Conservation (phyloP, 2,797 vertebrate species). For the Liasis olivaceus region DNA sequence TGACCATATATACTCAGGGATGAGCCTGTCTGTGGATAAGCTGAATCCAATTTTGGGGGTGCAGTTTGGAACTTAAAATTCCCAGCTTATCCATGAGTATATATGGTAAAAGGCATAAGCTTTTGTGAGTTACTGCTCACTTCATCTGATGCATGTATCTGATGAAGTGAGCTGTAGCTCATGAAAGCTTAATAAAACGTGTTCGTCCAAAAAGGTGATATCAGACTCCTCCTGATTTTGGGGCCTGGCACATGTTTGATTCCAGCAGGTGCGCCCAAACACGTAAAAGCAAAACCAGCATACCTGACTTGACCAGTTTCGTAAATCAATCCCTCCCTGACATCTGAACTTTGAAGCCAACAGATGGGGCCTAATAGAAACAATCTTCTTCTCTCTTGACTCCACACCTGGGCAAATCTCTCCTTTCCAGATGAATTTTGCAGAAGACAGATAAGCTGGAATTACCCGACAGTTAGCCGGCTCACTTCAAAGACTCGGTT, state of each 20-base stretch:
- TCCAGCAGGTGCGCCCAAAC: not conserved
- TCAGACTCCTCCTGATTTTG: not conserved
- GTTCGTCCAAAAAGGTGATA: not conserved
- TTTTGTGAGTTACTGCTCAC: not conserved
- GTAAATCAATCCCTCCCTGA: slow-evolving; percentile 28
- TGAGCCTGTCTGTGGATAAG: not conserved
- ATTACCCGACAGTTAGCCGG: slow-evolving; percentile 69
- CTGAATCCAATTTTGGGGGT: not conserved
- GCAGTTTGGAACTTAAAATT: not conserved
- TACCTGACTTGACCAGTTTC: not conserved
- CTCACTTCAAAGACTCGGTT: slow-evolving; percentile 74
- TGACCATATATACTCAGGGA: too few species aligned
- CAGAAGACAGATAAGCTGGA: slow-evolving; percentile 66
- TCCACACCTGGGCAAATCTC: slow-evolving; percentile 72
- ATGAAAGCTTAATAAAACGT: not conserved
- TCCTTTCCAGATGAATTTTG: slow-evolving; percentile 66
- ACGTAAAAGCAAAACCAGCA: not conserved
- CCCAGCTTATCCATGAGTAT: not conserved
- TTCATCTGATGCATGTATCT: not conserved
- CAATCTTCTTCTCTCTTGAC: slow-evolving; percentile 52
- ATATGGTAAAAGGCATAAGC: not conserved
- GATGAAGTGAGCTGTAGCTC: not conserved
- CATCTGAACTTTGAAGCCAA: slow-evolving; percentile 67
- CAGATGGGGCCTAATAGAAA: slow-evolving; percentile 68
- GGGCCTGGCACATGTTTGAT: not conserved